Base-by-base conservation (phyloP, 2,797 vertebrate genomes). In the Pangasius mekongensis region DNA sequence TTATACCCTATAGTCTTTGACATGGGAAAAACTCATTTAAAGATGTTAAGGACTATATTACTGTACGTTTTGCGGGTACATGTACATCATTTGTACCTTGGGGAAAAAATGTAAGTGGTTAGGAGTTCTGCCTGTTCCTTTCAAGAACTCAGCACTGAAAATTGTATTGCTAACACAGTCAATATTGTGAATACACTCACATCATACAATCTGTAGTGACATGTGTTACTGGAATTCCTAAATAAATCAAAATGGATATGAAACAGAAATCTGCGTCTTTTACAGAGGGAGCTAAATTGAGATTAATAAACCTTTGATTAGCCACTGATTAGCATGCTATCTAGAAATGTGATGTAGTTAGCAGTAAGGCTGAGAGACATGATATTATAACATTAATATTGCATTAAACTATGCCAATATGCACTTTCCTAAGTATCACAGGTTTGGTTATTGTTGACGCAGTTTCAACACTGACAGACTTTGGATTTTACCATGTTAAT, bases 181-280 rank as follows among this genome's bases (percentile, higher is more conserved):
- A 83, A 73, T 67, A 86, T 71, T 85, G 47, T 85, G 73, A 54
- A 89, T 82, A 81, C 66, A 85, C 64, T 58, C 56, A 43, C 22
- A 81, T 84, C 27, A 20, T 58, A 85, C 56, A 33, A 80, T 49
- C 82, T 86, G 69, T 47, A 80, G 58, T 88, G 76, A 60, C n/a
- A 30, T 66, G 56, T 90, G 54, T 84, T 67, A 87, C 47, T 82
- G 84, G 60, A 49, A 66, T 84, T 76, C 76, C 39, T 84, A 83
- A 86, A 88, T 87, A 62, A 86, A 90, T 78, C 58, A 36, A 69
- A 58, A 22, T 39, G 0, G 47, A 60, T 76, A 84, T 67, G 36
- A 78, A 71, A 84, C 58, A 73, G 54, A 67, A 39, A 9, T 36
- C 58, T 73, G 49, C 7, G 82, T 84, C 18, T 84, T 47, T 90